Evolutionary conservation across 1,140 invertebrate genomes (phyloP).

Genomic region (Trypoxylus dichotomus): DNA sequence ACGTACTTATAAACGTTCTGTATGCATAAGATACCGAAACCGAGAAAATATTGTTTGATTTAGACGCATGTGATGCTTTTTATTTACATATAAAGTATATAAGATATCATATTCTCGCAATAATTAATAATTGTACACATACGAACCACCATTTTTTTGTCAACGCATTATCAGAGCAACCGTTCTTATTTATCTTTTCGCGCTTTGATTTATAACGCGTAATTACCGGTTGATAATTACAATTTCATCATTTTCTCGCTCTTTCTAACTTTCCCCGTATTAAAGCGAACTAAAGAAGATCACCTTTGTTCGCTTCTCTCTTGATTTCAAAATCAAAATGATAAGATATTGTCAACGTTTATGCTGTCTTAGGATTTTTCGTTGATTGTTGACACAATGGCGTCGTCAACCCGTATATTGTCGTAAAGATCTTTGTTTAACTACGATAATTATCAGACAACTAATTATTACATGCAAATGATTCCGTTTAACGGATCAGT

Average conservation of each 20-base stretch:
- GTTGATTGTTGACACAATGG: conserved; percentile 18
- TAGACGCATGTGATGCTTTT: background rate
- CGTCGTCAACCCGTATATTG: conserved; percentile 3
- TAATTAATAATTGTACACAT: background rate
- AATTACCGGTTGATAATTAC: background rate
- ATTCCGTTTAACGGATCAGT: conserved; percentile 11
- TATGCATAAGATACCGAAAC: background rate
- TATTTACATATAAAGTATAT: too few relatives aligned
- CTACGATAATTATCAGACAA: conserved; percentile 18
- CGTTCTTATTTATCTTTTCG: background rate
- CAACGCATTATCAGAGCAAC: background rate
- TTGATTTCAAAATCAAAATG: conserved; percentile 17
- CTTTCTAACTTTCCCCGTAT: background rate
- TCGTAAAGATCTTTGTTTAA: background rate
- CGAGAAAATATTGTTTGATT: background rate
- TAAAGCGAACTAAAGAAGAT: background rate
- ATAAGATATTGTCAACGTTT: background rate
- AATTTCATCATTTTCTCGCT: background rate
- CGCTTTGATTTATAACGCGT: background rate
- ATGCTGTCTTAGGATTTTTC: background rate
- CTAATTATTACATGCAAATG: background rate
- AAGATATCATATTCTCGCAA: too few relatives aligned
- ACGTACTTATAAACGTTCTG: background rate
- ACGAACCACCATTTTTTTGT: background rate
- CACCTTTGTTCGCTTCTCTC: background rate